Percentiles rank a stretch among this genome's conserved stretches.
These are phyloP conservation scores for Hyposoter didymator DNA, from an alignment of 2,888 invertebrate species.

Conservation along the genomic window DNA sequence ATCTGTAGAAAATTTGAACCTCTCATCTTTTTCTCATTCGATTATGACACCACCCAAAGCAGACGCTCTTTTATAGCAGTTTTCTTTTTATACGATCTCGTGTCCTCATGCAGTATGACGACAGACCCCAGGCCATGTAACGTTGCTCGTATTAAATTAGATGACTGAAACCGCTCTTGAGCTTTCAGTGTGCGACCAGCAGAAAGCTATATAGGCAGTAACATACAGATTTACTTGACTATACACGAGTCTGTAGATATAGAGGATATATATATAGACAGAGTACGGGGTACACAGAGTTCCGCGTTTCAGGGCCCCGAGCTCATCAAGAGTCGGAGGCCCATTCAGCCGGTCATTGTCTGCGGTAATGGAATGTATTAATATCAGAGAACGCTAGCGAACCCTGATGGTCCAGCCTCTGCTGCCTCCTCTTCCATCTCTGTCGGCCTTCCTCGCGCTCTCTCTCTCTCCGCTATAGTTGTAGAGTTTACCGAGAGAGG, in stretches of 20 bases:
- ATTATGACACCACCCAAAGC: slow-evolving; percentile 38
- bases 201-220: slow-evolving; percentile 46
- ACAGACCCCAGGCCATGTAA: slow-evolving; percentile 47
- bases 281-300: slow-evolving; percentile 35
- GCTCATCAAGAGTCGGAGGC: slow-evolving; percentile 82
- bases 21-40: slow-evolving; percentile 33
- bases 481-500: slow-evolving; percentile 27
- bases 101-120: slow-evolving; percentile 35
- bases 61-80: slow-evolving; percentile 11
- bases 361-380: slow-evolving; percentile 84
- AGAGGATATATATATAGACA: not conserved
- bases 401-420: slow-evolving; percentile 70
- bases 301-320: slow-evolving; percentile 74
- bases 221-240: slow-evolving; percentile 42
- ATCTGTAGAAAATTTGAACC: not conserved
- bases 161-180: slow-evolving; percentile 73
- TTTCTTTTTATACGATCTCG: slow-evolving; percentile 27
- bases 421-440: slow-evolving; percentile 33
- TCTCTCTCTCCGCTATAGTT: slow-evolving; percentile 55
- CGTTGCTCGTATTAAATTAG: slow-evolving; percentile 80
- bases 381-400: slow-evolving; percentile 80
- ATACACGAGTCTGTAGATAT: not conserved
- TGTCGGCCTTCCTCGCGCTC: slow-evolving; percentile 51
- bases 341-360: slow-evolving; percentile 83
- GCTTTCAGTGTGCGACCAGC: slow-evolving; percentile 17